Base-by-base conservation (phyloP, 2,888 invertebrate species). In the Tipula vernalis region DNA sequence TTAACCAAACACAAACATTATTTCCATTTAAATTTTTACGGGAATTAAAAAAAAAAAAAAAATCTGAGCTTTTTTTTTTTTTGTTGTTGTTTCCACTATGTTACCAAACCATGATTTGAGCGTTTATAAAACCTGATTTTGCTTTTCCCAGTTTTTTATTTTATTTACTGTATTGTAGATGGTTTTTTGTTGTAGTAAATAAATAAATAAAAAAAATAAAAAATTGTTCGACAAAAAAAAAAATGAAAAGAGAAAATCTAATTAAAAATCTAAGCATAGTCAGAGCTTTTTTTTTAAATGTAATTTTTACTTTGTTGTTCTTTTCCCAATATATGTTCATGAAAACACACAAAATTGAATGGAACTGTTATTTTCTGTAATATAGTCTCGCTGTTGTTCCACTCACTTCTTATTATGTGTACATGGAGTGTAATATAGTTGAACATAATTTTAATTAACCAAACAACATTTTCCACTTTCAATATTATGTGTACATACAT, bases 381-480 rank as follows among this genome's bases (percentile, higher is more conserved):
- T 51, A 51, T 51, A 51, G 51, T 51, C 51, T 51, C 51, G 51
- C n/a, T 51, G 71, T 71, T 71, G 28, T 71, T 71, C 28, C 71
- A 71, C 10, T 18, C 28, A 71, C 71, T 71, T 71, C 71, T 71
- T 71, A n/a, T 15, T 28, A 28, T 13, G 71, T 28, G 28, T 71
- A 71, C 28, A 71, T 28, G 28, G 71, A 71, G 28, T 10, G 28
- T 71, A 71, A 71, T 71, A 18, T 84, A 84, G 84, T 84, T 84
- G 39, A 84, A 84, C 84, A 84, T 84, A 84, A 84, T 84, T 84
- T 84, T 84, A 84, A 84, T 84, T 84, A 84, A 41, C 84, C 36
- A 84, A 84, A 84, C 84, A 84, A 84, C 84, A 41, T 84, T 84
- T 84, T 84, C 84, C 84, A 84, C 84, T 84, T 84, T 84, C 84